A percentile compares a stretch with the other conserved stretches of the same genome.
Evolutionary conservation across 92 coral and sea anemone genomes (phyloP).

Genomic region (Montipora capitata): DNA sequence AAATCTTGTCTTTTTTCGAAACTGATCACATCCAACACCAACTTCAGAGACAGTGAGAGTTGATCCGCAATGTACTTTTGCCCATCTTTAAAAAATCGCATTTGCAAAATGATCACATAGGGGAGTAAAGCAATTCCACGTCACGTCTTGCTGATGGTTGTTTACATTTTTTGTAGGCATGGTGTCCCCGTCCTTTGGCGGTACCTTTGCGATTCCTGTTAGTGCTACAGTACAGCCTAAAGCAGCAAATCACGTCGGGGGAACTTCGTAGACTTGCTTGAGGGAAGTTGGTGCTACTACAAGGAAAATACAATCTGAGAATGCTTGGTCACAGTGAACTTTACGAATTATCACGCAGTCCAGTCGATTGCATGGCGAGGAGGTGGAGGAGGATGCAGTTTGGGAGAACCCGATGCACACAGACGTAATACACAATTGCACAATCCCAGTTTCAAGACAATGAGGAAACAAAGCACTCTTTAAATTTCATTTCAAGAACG

Average conservation of each 20-base stretch:
- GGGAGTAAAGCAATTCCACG: no score
- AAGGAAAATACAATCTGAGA: neutral
- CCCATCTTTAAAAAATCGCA: no score
- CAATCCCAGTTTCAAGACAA: neutral
- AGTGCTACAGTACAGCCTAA: constrained; percentile 48
- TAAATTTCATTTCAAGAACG: neutral
- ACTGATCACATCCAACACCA: no score
- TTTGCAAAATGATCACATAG: no score
- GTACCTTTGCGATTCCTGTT: constrained; percentile 83
- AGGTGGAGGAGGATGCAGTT: neutral
- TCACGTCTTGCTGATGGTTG: neutral
- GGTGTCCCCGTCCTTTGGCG: constrained; percentile 79
- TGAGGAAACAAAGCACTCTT: neutral
- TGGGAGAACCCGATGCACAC: neutral
- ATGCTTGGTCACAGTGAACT: neutral
- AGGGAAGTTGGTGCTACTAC: neutral
- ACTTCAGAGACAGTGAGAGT: no score
- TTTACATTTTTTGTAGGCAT: constrained; percentile 57
- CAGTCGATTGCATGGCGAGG: neutral
- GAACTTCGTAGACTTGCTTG: constrained; percentile 2
- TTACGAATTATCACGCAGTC: neutral
- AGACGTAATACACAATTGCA: neutral
- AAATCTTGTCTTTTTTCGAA: no score
- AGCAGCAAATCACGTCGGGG: constrained; percentile 21
- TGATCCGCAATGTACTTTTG: no score